phyloP scores from a whole-genome alignment of 2,888 invertebrate species.

The Tinea semifulvella region DNA sequence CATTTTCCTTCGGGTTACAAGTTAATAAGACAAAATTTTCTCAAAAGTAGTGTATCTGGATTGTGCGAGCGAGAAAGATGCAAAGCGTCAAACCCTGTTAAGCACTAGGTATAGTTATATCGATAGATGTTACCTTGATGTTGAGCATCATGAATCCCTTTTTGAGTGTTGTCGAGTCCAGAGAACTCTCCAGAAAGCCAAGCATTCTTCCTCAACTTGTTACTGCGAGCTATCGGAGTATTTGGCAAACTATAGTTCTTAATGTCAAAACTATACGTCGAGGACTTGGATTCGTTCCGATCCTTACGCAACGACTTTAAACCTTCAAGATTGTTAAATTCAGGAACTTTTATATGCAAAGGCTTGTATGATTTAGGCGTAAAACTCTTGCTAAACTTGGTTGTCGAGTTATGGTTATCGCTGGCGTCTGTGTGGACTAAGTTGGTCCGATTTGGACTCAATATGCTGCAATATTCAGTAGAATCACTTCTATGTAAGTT shows the following conservation, averaged over 20 bases:
- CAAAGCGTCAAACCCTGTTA: too few relatives aligned
- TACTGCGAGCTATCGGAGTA: constrained; percentile 64
- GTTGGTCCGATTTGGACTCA: constrained; percentile 39
- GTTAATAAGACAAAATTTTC: too few relatives aligned
- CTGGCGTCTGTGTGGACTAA: constrained; percentile 33
- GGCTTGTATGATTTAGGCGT: constrained; percentile 59
- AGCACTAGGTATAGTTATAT: too few relatives aligned
- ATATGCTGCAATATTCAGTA: constrained; percentile 57
- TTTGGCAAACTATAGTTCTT: constrained; percentile 57
- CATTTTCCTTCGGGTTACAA: too few relatives aligned
- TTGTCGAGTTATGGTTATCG: constrained; percentile 28
- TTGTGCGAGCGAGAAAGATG: too few relatives aligned
- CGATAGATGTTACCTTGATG: constrained; percentile 9
- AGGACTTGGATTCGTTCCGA: constrained; percentile 26
- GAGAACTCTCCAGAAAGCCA: constrained; percentile 59
- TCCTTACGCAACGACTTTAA: constrained; percentile 44
- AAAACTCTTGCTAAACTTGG: constrained; percentile 52
- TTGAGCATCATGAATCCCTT: background rate
- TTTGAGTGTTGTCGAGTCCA: background rate
- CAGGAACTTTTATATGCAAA: constrained; percentile 54
- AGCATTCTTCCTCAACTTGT: constrained; percentile 61
- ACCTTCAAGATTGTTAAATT: constrained; percentile 42
- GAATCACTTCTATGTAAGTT: constrained; percentile 51
- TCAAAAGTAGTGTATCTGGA: too few relatives aligned
- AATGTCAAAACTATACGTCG: constrained; percentile 58